Evolutionary conservation across 2,113 vertebrate species (phyloP), one percentile per base, ranked within the genome.

Genomic region (Atractosteus spatula): DNA sequence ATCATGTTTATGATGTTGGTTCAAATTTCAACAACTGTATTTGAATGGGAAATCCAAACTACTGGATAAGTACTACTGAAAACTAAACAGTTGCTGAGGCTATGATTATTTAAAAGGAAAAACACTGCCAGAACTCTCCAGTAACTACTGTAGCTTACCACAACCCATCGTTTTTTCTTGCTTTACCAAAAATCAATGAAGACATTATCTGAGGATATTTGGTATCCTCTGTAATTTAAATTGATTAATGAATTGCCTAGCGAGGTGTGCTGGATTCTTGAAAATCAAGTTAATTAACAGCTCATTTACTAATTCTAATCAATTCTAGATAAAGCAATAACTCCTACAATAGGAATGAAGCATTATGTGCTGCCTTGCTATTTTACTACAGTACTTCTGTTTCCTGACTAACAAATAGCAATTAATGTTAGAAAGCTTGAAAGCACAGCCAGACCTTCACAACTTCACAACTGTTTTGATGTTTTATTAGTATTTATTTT

Each of bases 221-320:
- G 70, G 78, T 65, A 74, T 81, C 72, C 77, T 78, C 75, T 76
- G 76, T 71, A 69, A 84, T 75, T 73, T 78, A 78, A 83, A 85
- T 83, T 78, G 81, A 86, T 78, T 78, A 85, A 80, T 78, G 76
- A 72, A 77, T 79, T 75, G 71, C 55, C 51, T 77, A 3, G 72
- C 44, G 45, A 59, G 75, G 44, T 62, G 55, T 54, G 76, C 62
- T 45, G 44, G 73, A 79, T 65, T 55, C 3, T 16, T 51, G 69
- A 55, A 77, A 74, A 79, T 80, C 77, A 69, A 69, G 29, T 47
- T 81, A 73, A 69, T 70, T 73, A 75, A 80, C 54, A 10, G 69
- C 17, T 72, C 57, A 55, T 77, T 85, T 77, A 64, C 17, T 78
- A 73, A 78, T 72, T 51, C 73, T 80, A 80, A 79, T 86, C 79